Evolutionary conservation across 2,113 vertebrate species (phyloP), one percentile per base, ranked within the genome.

Genomic region (Oophaga pumilio): DNA sequence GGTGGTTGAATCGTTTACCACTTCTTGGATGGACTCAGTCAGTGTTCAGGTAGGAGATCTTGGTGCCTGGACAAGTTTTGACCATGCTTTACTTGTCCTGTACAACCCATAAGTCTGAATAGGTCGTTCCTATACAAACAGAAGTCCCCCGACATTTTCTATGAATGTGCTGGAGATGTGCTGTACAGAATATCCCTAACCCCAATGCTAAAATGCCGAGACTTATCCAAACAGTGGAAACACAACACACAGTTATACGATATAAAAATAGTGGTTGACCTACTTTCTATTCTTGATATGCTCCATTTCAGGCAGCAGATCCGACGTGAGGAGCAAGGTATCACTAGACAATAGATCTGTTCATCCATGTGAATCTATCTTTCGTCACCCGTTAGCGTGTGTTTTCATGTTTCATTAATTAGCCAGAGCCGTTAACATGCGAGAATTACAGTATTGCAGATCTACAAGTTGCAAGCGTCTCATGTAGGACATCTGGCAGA

Each of bases 251-350:
- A 18, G n/a, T n/a, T 28, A 79, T 49, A 66, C 9, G 71, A 17
- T 86, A 9, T 86, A 86, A 79, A 86, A 86, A 86, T 86, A 86
- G 85, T 68, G 56, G 78, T 26, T 86, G 85, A 86, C 85, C 85
- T 86, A 77, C 60, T 86, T 86, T 78, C 60, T 4, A 52, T 26
- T 80, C 24, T 80, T 79, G 57, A 64, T 79, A n/a, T 78, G 62
- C 62, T 78, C 76, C 43, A 79, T 57, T 86, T 86, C 62, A 86
- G 26, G 49, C 74, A 86, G 62, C 74, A 68, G 50, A 68, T 66
- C 57, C 76, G 60, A 86, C 15, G 20, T 43, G 73, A 77, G n/a
- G 49, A 56, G 26, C 15, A 20, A 52, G 43, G 76, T 69, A 20
- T 68, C 53, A 57, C 59, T 43, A 68, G 53, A 18, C 73, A 80